Percentiles rank a stretch among this genome's conserved stretches.
These are phyloP conservation scores for Machimus atricapillus DNA, from an alignment of 2,888 invertebrate genomes.

Conservation along the genomic window DNA sequence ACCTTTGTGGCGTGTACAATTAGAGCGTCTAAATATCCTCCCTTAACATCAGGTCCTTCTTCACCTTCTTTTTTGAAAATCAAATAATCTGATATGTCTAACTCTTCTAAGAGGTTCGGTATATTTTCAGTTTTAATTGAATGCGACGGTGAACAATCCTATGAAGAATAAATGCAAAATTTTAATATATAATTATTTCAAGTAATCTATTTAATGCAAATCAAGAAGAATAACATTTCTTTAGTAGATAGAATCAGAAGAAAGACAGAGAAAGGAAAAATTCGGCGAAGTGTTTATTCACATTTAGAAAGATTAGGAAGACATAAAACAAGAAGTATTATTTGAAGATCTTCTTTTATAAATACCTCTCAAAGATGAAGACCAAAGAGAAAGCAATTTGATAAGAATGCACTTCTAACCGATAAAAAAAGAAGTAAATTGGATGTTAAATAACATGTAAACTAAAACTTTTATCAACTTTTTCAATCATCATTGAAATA, in stretches of 20 bases:
- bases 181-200: background rate
- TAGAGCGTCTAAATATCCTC: conserved; percentile 92
- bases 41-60: conserved; percentile 90
- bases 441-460: background rate
- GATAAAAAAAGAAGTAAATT: background rate
- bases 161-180: background rate
- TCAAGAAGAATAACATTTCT: background rate
- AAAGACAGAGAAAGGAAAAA: background rate
- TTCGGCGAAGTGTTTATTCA: background rate
- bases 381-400: background rate
- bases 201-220: background rate
- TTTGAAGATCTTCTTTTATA: background rate
- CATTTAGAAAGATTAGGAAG: background rate
- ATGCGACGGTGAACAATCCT: conserved; percentile 50
- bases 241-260: background rate
- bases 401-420: background rate
- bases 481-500: background rate
- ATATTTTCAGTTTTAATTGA: conserved; percentile 51
- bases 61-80: conserved; percentile 80
- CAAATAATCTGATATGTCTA: conserved; percentile 81
- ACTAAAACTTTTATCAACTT: background rate
- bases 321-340: background rate
- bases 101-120: conserved; percentile 75
- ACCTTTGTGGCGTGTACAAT: conserved; percentile 96
- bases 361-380: background rate